These are phyloP conservation scores for Diachasma alloeum DNA, from an alignment of 1,140 invertebrate genomes.

Conservation along the genomic window DNA sequence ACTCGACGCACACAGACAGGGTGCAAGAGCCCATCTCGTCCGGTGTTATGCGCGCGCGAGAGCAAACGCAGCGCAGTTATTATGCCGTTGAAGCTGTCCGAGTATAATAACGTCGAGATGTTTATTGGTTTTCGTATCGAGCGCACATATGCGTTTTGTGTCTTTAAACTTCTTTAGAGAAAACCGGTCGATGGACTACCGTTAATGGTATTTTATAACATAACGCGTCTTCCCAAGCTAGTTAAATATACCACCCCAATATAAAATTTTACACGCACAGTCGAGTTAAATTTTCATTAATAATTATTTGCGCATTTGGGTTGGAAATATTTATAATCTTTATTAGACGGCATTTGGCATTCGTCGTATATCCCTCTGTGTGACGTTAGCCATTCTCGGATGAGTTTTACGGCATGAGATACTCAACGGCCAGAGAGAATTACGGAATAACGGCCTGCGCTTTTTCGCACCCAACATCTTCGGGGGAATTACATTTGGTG, in stretches of 20 bases:
- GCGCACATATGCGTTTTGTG: slow-evolving; percentile 1
- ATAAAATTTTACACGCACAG: not conserved
- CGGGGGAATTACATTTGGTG: not conserved
- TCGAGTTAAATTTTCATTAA: not conserved
- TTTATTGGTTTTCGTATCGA: slow-evolving; percentile 44
- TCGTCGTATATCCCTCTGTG: not conserved
- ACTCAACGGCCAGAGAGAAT: not conserved
- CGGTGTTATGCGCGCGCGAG: not conserved
- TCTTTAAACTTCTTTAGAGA: not conserved
- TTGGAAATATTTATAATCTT: not conserved
- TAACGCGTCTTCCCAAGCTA: not conserved
- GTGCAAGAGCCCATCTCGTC: not conserved
- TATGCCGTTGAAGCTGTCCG: slow-evolving; percentile 35
- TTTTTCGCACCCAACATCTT: not conserved
- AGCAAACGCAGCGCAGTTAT: slow-evolving; percentile 7
- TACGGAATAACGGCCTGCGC: not conserved
- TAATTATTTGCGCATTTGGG: not conserved
- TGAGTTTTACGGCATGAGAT: not conserved
- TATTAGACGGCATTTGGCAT: not conserved
- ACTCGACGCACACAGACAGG: not conserved
- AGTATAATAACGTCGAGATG: slow-evolving; percentile 45
- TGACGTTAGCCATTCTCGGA: not conserved
- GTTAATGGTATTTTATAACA: slow-evolving; percentile 18
- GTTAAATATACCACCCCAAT: not conserved
- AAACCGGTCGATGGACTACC: slow-evolving; percentile 30